Percentiles rank a stretch among this genome's conserved stretches.
Evolutionary conservation across 2,113 vertebrate species (phyloP).

Genomic region (Alethe castanea): DNA sequence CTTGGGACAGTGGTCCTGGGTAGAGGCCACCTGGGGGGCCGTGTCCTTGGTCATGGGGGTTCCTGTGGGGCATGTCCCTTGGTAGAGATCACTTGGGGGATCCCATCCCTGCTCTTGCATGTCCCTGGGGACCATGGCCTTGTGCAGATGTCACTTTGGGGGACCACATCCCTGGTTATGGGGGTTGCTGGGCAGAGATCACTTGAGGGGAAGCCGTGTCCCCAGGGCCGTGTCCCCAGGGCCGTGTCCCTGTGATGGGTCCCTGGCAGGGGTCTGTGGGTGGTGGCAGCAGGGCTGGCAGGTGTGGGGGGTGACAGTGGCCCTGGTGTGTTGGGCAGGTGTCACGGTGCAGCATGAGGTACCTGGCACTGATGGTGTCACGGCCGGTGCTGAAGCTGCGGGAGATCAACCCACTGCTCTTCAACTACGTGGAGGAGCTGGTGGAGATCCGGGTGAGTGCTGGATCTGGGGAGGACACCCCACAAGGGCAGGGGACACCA

Average conservation of each 20-base stretch:
- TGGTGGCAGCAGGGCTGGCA: background rate
- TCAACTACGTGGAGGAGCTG: conserved; percentile 97
- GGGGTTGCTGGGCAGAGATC: rapidly evolving
- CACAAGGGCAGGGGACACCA: background rate
- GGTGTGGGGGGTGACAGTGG: background rate
- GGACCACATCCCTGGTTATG: background rate
- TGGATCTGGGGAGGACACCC: background rate
- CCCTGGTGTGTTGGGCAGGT: conserved; percentile 71
- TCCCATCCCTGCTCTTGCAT: too few species aligned
- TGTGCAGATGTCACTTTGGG: background rate
- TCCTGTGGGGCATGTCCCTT: too few species aligned
- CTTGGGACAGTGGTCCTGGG: background rate
- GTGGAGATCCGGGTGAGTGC: conserved; percentile 90
- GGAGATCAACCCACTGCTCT: conserved; percentile 94
- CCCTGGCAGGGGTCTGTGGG: rapidly evolving
- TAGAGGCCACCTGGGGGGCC: background rate
- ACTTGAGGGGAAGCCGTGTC: background rate
- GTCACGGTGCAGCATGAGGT: conserved; percentile 92
- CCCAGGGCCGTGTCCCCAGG: background rate
- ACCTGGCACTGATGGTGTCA: conserved; percentile 90
- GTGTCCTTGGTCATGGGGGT: background rate
- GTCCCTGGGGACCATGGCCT: background rate
- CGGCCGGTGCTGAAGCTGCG: conserved; percentile 90
- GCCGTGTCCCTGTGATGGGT: background rate
- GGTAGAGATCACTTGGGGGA: too few species aligned